Evolutionary conservation across 2,113 vertebrate species (phyloP), one percentile per base, ranked within the genome.

Genomic region (Bambusicola thoracicus): DNA sequence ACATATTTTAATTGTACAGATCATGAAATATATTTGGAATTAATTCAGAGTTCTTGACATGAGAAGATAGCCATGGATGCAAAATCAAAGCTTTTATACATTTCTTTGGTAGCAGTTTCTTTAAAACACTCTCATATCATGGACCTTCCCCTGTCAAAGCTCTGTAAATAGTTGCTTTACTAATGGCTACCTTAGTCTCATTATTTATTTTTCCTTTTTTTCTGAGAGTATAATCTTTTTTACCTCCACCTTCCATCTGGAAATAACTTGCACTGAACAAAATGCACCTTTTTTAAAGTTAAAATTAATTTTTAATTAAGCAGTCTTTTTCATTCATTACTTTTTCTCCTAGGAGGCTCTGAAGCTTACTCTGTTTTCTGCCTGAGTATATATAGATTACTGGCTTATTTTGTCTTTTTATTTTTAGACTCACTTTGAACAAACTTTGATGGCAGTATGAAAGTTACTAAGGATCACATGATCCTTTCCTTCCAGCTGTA

Each of bases 231-330:
- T 83, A 91, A 59, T 86, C 29, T 90, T 78, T 94, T 68, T 83
- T 78, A 61, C 73, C 40, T 43, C 34, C 83, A 34, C 40, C 48
- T 94, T 92, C 85, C 36, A 58, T 61, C 82, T 81, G 73, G 36
- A 90, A 95, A 88, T 89, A 88, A 91, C 75, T 41, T 88, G 15
- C 41, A 41, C n/a, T 76, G 82, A 93, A 93, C 72, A 90, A 91
- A 80, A 77, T 75, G 49, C 61, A 78, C 76, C 72, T 95, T 93
- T 95, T 83, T 38, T 86, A 91, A 92, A 91, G 40, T 93, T 94
- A 80, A 93, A 34, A 44, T 85, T 89, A 90, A 87, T 58, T 84
- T 95, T 93, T 95, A 92, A 94, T 95, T 89, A 95, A 88, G 48
- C 34, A 83, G 43, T 81, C 89, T 81, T 90, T 89, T 92, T 91